phyloP scores from a whole-genome alignment of 2,888 invertebrate species.

The Elgonia sp. region DNA sequence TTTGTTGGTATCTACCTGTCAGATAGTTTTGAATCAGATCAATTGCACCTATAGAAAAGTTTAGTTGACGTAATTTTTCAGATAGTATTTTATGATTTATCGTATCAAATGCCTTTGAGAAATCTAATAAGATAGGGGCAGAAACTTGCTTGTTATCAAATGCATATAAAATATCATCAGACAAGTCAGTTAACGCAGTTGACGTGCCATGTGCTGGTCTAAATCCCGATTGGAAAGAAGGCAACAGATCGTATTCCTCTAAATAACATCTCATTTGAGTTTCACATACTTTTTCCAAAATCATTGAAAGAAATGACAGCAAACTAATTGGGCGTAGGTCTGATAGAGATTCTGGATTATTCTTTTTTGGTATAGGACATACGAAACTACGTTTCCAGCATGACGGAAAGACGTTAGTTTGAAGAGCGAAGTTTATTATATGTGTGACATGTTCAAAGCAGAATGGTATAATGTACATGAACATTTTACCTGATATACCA shows the following conservation, averaged over 20 bases:
- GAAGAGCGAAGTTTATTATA: not conserved
- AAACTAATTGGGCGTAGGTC: conserved; percentile 13
- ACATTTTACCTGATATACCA: conserved; percentile 1
- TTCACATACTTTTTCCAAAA: conserved; percentile 26
- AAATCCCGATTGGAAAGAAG: conserved; percentile 19
- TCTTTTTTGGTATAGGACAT: not conserved
- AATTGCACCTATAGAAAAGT: not conserved
- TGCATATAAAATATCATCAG: not conserved
- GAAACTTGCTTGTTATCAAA: conserved; percentile 9
- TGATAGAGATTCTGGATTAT: not conserved
- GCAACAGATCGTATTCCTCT: not conserved
- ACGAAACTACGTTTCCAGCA: conserved; percentile 23
- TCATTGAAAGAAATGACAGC: conserved; percentile 11
- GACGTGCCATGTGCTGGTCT: not conserved
- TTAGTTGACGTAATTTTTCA: not conserved
- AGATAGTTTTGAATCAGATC: not conserved
- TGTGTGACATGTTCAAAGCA: not conserved
- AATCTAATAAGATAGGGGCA: not conserved
- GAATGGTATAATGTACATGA: not conserved
- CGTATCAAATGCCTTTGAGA: too few relatives aligned
- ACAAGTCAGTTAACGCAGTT: conserved; percentile 6
- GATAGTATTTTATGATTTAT: conserved; percentile 2
- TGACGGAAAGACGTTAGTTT: not conserved
- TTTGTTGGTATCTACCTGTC: not conserved
- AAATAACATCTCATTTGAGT: not conserved